Base-by-base conservation (phyloP, 2,888 invertebrate genomes). In the Caenorhabditis panamensis region DNA sequence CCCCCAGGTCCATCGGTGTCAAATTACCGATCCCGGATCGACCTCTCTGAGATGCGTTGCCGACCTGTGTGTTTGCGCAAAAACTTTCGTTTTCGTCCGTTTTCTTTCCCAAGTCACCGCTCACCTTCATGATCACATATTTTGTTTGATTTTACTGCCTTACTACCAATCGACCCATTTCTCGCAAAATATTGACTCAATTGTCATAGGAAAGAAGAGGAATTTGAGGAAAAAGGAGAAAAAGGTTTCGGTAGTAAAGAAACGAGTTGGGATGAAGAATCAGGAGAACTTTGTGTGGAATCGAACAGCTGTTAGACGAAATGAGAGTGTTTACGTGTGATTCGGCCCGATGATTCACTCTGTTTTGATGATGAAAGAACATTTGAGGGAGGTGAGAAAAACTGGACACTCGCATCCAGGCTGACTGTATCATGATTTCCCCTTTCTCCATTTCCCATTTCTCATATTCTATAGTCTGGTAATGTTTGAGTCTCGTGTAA, bases 61-160 rank as follows among this genome's bases (percentile, higher is more conserved):
- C 61, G 22, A 62, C 72, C 36, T 13, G 11, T 41, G 24, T 72
- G 71, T 71, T 71, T 64, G 72, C 72, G 72, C 73, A 59, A 64
- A 64, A 73, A 73, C 73, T 73, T 73, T 73, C 73, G 49, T 51
- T 73, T 73, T 66, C 73, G 72, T 63, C 72, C 72, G 62, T 63
- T 63, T 72, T 51, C 71, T 56, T 24, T 49, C 69, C 56, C 36
- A 16, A 72, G 36, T 44, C 63, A 49, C 63, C 24, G 47, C 6
- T 18, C 49, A 37, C 64, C 51, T 66, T 66, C 73, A 73, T 73
- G 73, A 66, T 66, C 73, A 51, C 58, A 59, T 73, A 51, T 73
- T 73, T 73, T 73, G 73, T 73, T 73, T 73, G 73, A 73, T 73
- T 73, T 73, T 51, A 58, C 9, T 31, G 4, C 59, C 64, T 59